Percentiles rank a stretch among this genome's conserved stretches.
phyloP scores from a whole-genome alignment of 2,113 vertebrate genomes.

The Pachypanchax playfairii region DNA sequence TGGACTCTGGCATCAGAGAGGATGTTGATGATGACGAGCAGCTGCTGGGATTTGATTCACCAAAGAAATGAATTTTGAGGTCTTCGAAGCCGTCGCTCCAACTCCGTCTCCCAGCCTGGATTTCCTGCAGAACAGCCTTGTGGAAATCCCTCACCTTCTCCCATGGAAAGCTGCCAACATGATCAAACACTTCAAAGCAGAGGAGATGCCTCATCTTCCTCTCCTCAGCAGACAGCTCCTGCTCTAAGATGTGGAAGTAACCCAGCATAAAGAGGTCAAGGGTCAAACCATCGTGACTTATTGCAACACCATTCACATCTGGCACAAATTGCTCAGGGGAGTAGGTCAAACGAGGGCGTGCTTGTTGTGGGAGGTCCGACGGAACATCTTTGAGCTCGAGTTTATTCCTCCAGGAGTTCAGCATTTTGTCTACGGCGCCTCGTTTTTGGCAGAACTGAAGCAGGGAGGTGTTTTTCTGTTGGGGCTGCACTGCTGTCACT shows the following conservation, averaged over 20 bases:
- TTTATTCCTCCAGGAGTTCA: constrained; percentile 81
- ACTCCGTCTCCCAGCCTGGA: constrained; percentile 81
- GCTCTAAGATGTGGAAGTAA: constrained; percentile 94
- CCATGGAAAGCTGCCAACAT: constrained; percentile 87
- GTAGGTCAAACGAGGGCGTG: constrained; percentile 61
- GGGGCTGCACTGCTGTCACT: constrained; percentile 14
- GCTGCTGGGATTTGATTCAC: constrained; percentile 40
- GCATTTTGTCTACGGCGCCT: constrained; percentile 81
- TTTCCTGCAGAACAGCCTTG: constrained; percentile 87
- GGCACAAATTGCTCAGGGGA: constrained; percentile 91
- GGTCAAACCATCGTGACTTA: constrained; percentile 83
- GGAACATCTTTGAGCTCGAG: constrained; percentile 15
- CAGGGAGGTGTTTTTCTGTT: constrained; percentile 56
- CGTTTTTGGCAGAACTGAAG: constrained; percentile 81
- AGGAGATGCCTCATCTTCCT: constrained; percentile 90
- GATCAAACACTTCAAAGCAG: constrained; percentile 95
- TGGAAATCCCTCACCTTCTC: constrained; percentile 86
- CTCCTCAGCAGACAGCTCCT: constrained; percentile 85
- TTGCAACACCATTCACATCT: constrained; percentile 70
- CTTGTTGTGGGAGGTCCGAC: constrained; percentile 51
- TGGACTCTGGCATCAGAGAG: constrained; percentile 6
- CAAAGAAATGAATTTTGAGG: constrained; percentile 87
- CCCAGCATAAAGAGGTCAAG: constrained; percentile 96
- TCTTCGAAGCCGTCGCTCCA: constrained; percentile 93
- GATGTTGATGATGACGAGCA: constrained; percentile 15